Conservation (phyloP, 2,113 vertebrate genomes). For the Aleadryas rufinucha region DNA sequence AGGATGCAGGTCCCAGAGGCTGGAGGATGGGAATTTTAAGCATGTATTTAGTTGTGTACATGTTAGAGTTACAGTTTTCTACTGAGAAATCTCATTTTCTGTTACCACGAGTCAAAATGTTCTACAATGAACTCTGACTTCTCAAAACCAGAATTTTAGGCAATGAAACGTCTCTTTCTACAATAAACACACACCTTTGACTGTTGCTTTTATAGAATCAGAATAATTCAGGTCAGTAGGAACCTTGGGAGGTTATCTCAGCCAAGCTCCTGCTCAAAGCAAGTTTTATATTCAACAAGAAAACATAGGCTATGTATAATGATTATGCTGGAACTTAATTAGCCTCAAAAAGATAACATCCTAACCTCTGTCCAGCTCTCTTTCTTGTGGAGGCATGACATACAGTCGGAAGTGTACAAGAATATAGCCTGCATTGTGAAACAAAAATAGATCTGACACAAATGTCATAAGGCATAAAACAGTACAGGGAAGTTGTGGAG, state of each 20-base stretch:
- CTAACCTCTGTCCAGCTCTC: conserved; percentile 22
- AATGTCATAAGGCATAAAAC: conserved; percentile 38
- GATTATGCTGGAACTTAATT: conserved; percentile 36
- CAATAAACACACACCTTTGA: background rate
- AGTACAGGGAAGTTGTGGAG: background rate
- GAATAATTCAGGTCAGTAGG: conserved; percentile 15
- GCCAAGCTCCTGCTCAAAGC: background rate
- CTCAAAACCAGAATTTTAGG: conserved; percentile 26
- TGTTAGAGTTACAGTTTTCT: background rate
- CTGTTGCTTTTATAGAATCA: conserved; percentile 8
- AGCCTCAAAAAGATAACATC: background rate
- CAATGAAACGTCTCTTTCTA: background rate
- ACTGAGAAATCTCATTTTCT: background rate
- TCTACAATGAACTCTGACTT: conserved; percentile 32
- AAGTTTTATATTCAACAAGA: background rate
- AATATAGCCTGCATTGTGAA: background rate
- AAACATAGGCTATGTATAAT: background rate
- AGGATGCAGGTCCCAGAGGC: background rate
- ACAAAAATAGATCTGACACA: conserved; percentile 19
- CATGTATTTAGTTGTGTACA: background rate
- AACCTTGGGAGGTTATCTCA: conserved; percentile 3
- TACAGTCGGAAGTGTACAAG: background rate
- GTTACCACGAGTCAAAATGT: background rate
- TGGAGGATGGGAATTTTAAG: background rate
- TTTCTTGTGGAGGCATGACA: background rate